phyloP scores from a whole-genome alignment of 2,888 invertebrate species.

The Nymphalis c-album region DNA sequence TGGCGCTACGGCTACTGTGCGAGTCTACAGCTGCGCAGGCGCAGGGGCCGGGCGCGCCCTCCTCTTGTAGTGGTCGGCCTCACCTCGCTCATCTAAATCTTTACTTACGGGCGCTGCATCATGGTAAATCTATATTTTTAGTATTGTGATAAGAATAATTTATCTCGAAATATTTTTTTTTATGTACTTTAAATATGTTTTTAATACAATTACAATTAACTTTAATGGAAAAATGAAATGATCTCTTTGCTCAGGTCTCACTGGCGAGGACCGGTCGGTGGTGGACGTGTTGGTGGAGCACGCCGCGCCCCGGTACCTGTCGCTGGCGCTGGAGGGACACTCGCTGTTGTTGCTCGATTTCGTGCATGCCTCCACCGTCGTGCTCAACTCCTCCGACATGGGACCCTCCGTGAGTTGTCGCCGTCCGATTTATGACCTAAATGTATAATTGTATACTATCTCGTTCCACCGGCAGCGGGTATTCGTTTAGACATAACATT shows the following conservation, averaged over 20 bases:
- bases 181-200: too few species aligned
- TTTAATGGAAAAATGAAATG: too few species aligned
- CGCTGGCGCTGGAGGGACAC: constrained; percentile 93
- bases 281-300: constrained; percentile 90
- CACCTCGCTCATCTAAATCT: constrained; percentile 88
- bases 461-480: too few species aligned
- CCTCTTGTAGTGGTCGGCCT: constrained; percentile 76
- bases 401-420: constrained; percentile 71
- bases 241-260: constrained; percentile 68
- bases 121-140: constrained; percentile 69
- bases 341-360: constrained; percentile 93
- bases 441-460: too few species aligned
- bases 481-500: too few species aligned
- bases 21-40: constrained; percentile 91
- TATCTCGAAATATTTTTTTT: too few species aligned
- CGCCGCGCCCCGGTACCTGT: constrained; percentile 93
- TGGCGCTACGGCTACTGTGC: constrained; percentile 93
- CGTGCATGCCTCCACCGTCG: constrained; percentile 93
- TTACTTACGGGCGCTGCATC: constrained; percentile 93
- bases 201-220: too few species aligned
- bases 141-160: too few species aligned
- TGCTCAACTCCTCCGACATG: constrained; percentile 90
- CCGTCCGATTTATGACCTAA: too few species aligned
- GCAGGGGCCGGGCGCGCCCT: constrained; percentile 83
- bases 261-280: constrained; percentile 87